These are phyloP conservation scores for Puntigrus tetrazona DNA, from an alignment of 2,113 vertebrate species.

Conservation along the genomic window DNA sequence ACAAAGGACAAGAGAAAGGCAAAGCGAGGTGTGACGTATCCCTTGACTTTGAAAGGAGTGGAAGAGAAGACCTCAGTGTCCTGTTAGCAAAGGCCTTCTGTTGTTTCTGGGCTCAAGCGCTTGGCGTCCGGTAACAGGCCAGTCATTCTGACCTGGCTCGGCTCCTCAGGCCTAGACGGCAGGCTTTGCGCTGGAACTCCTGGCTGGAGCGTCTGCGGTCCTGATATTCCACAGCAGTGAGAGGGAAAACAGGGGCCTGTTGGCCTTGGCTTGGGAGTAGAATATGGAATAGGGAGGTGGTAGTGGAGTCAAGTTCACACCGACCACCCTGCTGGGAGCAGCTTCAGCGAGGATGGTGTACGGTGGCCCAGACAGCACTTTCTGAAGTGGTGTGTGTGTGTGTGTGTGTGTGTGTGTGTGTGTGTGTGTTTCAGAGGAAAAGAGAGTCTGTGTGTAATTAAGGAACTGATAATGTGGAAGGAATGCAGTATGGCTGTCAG, in stretches of 20 bases:
- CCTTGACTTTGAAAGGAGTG: conserved; percentile 24
- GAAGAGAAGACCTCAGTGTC: conserved; percentile 25
- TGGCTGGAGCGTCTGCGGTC: conserved; percentile 39
- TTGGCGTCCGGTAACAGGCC: conserved; percentile 44
- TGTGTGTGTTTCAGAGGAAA: conserved; percentile 12
- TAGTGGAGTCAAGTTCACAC: conserved; percentile 44
- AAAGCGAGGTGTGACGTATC: conserved; percentile 19
- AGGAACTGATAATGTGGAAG: conserved; percentile 56
- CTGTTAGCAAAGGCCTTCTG: conserved; percentile 42
- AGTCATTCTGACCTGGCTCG: conserved; percentile 39
- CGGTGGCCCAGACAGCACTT: conserved; percentile 33
- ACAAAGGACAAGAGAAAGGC: conserved; percentile 6
- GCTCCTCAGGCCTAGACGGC: conserved; percentile 20
- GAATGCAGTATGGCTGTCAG: conserved; percentile 50
- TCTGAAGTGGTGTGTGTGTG: neutral
- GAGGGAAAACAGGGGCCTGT: conserved; percentile 53
- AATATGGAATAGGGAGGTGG: conserved; percentile 44
- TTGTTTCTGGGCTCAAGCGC: conserved; percentile 49
- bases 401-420: neutral
- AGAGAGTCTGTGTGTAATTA: conserved; percentile 53
- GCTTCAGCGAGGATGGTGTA: conserved; percentile 15
- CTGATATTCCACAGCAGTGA: conserved; percentile 28
- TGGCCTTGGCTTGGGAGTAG: conserved; percentile 54
- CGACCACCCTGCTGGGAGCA: conserved; percentile 44
- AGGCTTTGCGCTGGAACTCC: conserved; percentile 10